phyloP scores from a whole-genome alignment of 2,113 vertebrate species.

The Heterochromis multidens region DNA sequence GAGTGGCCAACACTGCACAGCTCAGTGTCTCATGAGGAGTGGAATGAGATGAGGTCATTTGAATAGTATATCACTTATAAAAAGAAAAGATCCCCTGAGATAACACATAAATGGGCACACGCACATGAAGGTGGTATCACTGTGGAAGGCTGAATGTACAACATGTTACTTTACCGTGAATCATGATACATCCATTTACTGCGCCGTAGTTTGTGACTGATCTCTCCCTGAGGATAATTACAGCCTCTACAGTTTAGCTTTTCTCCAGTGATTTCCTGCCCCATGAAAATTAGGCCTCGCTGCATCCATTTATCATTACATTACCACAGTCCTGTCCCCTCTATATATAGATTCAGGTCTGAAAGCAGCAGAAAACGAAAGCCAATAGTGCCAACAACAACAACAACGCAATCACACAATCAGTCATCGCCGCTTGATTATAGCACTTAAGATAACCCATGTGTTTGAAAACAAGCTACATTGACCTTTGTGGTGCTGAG shows the following conservation, averaged over 20 bases:
- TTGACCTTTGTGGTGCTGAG: neutral
- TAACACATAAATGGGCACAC: neutral
- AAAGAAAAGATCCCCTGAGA: neutral
- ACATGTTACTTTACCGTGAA: constrained; percentile 52
- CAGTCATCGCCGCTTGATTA: constrained; percentile 46
- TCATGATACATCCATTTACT: constrained; percentile 62
- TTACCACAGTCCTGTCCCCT: constrained; percentile 55
- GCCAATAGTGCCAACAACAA: constrained; percentile 53
- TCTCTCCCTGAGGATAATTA: constrained; percentile 72
- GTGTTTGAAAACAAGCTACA: constrained; percentile 34
- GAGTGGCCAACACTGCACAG: constrained; percentile 9
- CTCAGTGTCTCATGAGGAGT: neutral
- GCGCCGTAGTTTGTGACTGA: constrained; percentile 57
- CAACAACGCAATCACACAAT: constrained; percentile 53
- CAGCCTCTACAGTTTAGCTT: constrained; percentile 65
- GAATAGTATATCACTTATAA: neutral
- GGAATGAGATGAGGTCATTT: constrained; percentile 40
- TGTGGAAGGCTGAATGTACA: constrained; percentile 31
- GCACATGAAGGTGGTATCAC: constrained; percentile 9
- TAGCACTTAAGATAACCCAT: constrained; percentile 37
- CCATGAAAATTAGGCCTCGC: constrained; percentile 66
- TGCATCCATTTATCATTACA: constrained; percentile 72
- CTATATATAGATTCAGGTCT: constrained; percentile 68
- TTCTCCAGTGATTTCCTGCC: constrained; percentile 74
- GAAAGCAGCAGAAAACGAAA: constrained; percentile 22